Conservation (phyloP, 2,797 vertebrate species). For the Coccyzus lansbergi region DNA sequence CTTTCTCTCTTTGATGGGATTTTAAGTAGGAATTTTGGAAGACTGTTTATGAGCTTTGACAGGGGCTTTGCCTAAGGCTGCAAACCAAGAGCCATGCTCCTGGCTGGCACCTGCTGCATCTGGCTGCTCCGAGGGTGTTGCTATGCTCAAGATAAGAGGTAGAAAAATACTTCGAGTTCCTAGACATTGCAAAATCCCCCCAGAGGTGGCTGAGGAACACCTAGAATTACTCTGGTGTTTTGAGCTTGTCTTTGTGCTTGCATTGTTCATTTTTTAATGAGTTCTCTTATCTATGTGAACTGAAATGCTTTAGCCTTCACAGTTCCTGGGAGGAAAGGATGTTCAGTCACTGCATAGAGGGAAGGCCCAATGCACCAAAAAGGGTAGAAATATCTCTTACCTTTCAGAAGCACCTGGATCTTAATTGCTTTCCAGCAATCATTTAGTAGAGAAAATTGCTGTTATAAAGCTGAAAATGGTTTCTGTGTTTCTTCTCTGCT, state of each 20-base stretch:
- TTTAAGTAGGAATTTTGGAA: neutral
- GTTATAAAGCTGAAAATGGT: neutral
- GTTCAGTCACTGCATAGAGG: neutral
- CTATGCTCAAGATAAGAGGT: neutral
- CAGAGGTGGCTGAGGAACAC: neutral
- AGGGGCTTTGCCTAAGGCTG: rapidly evolving
- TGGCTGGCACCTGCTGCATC: neutral
- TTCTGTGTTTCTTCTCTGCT: neutral
- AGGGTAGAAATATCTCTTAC: neutral
- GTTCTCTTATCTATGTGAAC: neutral
- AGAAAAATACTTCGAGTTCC: neutral
- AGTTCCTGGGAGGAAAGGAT: neutral
- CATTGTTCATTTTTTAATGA: neutral
- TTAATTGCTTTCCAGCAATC: neutral
- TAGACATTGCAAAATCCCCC: neutral
- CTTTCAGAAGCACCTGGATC: neutral
- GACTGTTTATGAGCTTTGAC: neutral
- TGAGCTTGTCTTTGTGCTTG: neutral
- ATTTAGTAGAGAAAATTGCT: neutral
- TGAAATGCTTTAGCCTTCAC: neutral
- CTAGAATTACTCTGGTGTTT: neutral
- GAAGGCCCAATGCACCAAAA: neutral
- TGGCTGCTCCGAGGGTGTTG: neutral
- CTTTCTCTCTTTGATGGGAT: too few species aligned
- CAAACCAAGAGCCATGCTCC: neutral